Evolutionary conservation across 1,140 invertebrate genomes (phyloP), one percentile per base, ranked within the genome.

Genomic region (Cotesia glomerata): DNA sequence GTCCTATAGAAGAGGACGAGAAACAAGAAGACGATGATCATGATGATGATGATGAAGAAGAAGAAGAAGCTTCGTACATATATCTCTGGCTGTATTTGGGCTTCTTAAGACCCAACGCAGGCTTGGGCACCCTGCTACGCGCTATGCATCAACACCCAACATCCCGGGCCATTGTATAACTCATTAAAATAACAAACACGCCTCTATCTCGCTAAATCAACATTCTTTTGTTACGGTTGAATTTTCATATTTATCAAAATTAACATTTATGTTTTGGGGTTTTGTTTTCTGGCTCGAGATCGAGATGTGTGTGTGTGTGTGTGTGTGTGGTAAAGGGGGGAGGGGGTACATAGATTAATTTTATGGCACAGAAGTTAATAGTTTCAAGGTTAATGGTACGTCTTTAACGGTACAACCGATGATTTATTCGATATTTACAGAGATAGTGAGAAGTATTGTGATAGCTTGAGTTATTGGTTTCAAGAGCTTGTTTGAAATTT

Each of bases 121-220:
- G 61, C 39, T 35, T 71, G 26, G 83, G 82, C 84, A 84, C 85
- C 85, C 84, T 78, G 85, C 84, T 82, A 85, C 74, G 85, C 79
- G 81, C 84, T 76, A 85, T 85, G 83, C 83, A 87, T 87, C 84
- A 86, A 87, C 85, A 86, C 85, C 83, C 81, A 78, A 79, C 78
- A 86, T 84, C 81, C 82, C 83, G 84, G 80, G 81, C 81, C 84
- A 45, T 45, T 45, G 84, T 84, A 83, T 85, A 84, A 74, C 82
- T 84, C 82, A 84, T 85, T 83, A 82, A 84, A 84, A 85, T 84
- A 85, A 86, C 84, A 86, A 85, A 86, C 85, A 85, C 80, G 79
- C 80, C 69, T 61, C 59, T 49, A 59, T n/a, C 70, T 76, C 74
- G 76, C 79, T 85, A 85, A 85, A 86, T 83, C 80, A 86, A 85